These are phyloP conservation scores for Nephrotoma appendiculata DNA, from an alignment of 2,888 invertebrate species.

Conservation along the genomic window DNA sequence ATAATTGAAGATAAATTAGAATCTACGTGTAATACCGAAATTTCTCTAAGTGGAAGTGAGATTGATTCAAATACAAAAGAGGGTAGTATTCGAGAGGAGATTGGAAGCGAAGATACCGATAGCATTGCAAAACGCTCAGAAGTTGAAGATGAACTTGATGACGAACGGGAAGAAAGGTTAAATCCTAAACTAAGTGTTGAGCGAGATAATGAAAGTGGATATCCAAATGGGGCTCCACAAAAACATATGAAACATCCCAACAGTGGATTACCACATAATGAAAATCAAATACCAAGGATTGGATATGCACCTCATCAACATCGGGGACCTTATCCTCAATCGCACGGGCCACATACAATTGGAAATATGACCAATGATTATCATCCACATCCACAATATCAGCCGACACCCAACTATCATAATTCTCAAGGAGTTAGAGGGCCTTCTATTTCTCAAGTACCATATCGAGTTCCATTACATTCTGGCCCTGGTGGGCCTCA, in stretches of 20 bases:
- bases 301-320: background rate
- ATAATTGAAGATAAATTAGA: background rate
- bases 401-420: background rate
- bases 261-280: background rate
- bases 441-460: background rate
- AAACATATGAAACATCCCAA: background rate
- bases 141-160: background rate
- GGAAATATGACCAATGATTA: background rate
- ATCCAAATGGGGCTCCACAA: background rate
- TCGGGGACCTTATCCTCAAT: background rate
- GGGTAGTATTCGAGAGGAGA: conserved; percentile 12
- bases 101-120: conserved; percentile 16
- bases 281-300: background rate
- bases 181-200: conserved; percentile 9
- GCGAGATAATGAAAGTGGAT: conserved; percentile 1
- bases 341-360: background rate
- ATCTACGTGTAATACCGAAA: background rate
- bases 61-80: conserved; percentile 11
- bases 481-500: background rate
- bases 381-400: background rate
- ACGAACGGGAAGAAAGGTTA: conserved; percentile 7
- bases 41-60: background rate
- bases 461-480: background rate
- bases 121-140: background rate
- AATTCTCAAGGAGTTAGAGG: background rate